phyloP scores from a whole-genome alignment of 2,797 vertebrate genomes.

The Hemitrygon akajei region DNA sequence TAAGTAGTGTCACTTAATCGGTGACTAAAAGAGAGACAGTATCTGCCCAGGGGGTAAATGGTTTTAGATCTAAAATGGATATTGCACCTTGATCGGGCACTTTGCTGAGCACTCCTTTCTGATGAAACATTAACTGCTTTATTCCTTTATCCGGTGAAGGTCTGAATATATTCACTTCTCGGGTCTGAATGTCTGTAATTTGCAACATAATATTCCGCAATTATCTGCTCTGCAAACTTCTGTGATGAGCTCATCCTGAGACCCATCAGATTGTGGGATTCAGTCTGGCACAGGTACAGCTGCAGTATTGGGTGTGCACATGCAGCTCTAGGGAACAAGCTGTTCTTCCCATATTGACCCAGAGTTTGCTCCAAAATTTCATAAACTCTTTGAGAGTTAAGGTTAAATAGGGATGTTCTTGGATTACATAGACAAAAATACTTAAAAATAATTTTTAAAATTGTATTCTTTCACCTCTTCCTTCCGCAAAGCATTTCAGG shows the following conservation, averaged over 20 bases:
- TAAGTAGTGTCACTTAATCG: not conserved
- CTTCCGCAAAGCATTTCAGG: not conserved
- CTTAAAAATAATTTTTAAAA: not conserved
- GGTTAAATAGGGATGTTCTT: no score
- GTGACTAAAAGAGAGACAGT: not conserved
- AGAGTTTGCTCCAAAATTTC: no score
- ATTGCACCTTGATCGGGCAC: not conserved
- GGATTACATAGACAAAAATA: not conserved
- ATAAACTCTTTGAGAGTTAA: no score
- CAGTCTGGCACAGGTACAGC: no score
- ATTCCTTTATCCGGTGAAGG: slow-evolving; percentile 4
- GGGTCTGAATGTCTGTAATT: not conserved
- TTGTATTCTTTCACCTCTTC: not conserved
- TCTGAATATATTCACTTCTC: not conserved
- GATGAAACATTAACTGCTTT: not conserved
- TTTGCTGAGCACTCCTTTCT: not conserved
- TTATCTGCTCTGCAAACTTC: not conserved
- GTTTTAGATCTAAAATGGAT: not conserved
- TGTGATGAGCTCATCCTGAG: no score
- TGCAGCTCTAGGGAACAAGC: no score
- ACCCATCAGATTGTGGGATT: no score
- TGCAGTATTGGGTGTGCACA: no score
- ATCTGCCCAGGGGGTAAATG: not conserved
- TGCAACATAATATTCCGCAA: not conserved
- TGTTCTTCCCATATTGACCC: no score